Base-by-base conservation (phyloP, 2,113 vertebrate genomes). In the Cyanoderma ruficeps region DNA sequence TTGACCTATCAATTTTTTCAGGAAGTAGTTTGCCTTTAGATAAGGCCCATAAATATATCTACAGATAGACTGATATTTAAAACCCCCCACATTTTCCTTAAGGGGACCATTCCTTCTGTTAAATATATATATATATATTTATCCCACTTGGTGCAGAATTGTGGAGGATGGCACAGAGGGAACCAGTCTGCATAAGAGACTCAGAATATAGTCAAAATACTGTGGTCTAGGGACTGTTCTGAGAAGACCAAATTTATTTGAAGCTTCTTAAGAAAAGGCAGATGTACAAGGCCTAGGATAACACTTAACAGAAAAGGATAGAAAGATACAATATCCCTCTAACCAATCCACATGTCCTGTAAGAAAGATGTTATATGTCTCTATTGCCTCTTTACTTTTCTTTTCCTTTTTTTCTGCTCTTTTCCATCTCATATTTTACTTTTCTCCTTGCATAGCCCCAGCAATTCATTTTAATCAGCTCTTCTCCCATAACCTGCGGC, bases 381-480 rank as follows among this genome's bases (percentile, higher is more conserved):
- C 72, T 69, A 72, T n/a, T 76, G 13, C 14, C n/a, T 57, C 55
- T 92, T 61, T 57, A 18, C 30, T 68, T 76, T 60, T 6, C 35
- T 37, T 68, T 67, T 59, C 24, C n/a, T 52, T 72, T 92, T 28
- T 37, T 24, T 19, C 46, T 90, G 46, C 78, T 61, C 13, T 88
- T 86, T 88, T 88, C 63, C 79, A 14, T 83, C 63, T 88, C 65
- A 53, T 30, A 47, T 85, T 82, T 92, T 88, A 55, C 71, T 67
- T 93, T 94, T 92, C 88, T 93, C 63, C 55, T 83, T 80, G 33
- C 33, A 50, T 52, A 81, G 67, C 72, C 59, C 46, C 50, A 88
- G 21, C 85, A 77, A 77, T 88, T 90, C 50, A 65, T 95, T 95
- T 94, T 88, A 88, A 92, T 96, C 90, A 93, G 37, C 59, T 88